Evolutionary conservation across 2,797 vertebrate species (phyloP), one percentile per base, ranked within the genome.

Genomic region (Otolemur crassicaudatus): DNA sequence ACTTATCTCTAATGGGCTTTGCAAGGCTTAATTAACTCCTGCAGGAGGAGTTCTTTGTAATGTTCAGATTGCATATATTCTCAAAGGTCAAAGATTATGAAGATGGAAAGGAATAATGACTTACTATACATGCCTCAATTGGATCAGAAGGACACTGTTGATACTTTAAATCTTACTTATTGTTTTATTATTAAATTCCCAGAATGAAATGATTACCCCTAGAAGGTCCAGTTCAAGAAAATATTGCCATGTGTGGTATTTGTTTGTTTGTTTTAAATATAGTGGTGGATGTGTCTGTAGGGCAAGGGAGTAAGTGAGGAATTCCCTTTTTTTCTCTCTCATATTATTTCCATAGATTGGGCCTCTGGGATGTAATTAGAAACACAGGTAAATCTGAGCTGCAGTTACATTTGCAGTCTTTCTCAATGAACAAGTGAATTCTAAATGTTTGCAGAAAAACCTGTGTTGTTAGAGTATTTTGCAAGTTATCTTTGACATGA

Each of bases 31-130:
- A 96, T 93, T 92, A 96, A 95, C 82, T 97, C 43, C 83, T 86
- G 69, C 69, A 94, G 91, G 91, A 94, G 67, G 75, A 73, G 69
- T 92, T 87, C 95, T 96, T 85, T 94, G 86, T 70, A n/a, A 94
- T 94, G 43, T 75, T 75, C 86, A 67, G 83, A 89, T 81, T 86
- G 49, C 73, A 34, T 88, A 73, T 85, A 88, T 96, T 95, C 95
- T 97, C 96, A 94, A 95, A 96, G 93, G 96, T 97, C 97, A 97
- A 94, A 92, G 94, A 95, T 94, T 95, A 91, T 92, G 95, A 97
- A 95, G 87, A 95, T 61, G 82, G 94, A 96, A 94, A 77, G 58
- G 70, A 79, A 90, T 93, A 95, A 97, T 92, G 75, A 70, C 69
- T 92, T 92, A 60, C 31, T 90, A 63, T 85, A 65, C 73, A 79